Evolutionary conservation across 2,113 vertebrate genomes (phyloP), one percentile per base, ranked within the genome.

Genomic region (Motacilla tschutschensis): DNA sequence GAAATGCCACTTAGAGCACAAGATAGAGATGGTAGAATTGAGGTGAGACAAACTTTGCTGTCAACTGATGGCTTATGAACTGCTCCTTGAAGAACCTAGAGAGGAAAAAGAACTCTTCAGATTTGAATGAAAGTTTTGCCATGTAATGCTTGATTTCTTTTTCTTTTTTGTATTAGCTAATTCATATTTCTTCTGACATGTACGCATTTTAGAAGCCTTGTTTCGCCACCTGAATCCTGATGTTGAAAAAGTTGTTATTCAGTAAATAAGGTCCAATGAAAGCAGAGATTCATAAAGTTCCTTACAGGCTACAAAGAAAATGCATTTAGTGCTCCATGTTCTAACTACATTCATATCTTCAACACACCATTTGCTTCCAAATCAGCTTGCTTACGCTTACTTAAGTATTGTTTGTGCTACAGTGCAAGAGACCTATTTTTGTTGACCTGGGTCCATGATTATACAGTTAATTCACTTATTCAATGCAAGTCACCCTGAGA

Each of bases 231-330:
- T 46, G 67, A 95, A 86, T 91, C 63, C 81, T 91, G 75, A 88
- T 87, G 67, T 85, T 82, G 69, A 93, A 67, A 90, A 91, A 87
- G 71, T 29, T 16, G 60, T 94, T 94, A 94, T 90, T 92, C 40
- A 47, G 70, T 77, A 67, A 66, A 54, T 57, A 57, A 54, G 5
- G 19, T 87, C 59, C 79, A 86, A 35, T 2, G 29, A 86, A 84
- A 76, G 67, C n/a, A 33, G 58, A 85, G 48, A 64, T 70, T 88
- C 41, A 69, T 54, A 25, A 88, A 90, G 59, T 50, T 93, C 43
- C 74, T 94, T 36, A 88, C 16, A 88, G 8, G 84, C 81, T 91
- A 95, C 75, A 90, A 95, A 93, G 66, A 88, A 95, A 95, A 88
- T 28, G 21, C 9, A 73, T 93, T 90, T 93, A 84, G 43, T 79